phyloP scores from a whole-genome alignment of 2,888 invertebrate genomes.

The Anagyrus pseudococci region DNA sequence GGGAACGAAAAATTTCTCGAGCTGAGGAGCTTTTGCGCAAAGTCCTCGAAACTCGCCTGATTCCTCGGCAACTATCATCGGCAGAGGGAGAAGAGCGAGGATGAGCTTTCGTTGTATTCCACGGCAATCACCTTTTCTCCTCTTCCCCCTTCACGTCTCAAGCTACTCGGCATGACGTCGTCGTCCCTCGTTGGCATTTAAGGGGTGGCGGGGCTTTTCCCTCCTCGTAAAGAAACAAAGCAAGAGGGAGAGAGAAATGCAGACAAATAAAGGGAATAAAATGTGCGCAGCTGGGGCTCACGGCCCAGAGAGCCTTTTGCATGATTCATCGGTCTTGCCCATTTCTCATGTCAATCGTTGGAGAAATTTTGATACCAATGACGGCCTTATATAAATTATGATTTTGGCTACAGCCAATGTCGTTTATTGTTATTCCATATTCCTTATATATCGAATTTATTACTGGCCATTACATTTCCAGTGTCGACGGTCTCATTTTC shows the following conservation, averaged over 20 bases:
- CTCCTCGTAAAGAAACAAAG: constrained; percentile 11
- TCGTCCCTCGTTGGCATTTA: constrained; percentile 9
- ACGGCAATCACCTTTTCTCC: background rate
- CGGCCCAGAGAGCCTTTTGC: too few species aligned
- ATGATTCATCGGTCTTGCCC: too few species aligned
- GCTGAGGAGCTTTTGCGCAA: background rate
- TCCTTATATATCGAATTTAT: too few species aligned
- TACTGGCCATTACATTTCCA: too few species aligned
- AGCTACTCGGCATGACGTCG: background rate
- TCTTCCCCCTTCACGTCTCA: too few species aligned
- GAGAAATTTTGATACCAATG: too few species aligned
- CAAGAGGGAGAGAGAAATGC: constrained; percentile 9
- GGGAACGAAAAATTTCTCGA: too few species aligned
- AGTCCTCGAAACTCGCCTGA: constrained; percentile 23
- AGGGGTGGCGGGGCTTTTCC: constrained; percentile 1
- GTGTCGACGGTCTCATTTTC: too few species aligned
- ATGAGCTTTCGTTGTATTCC: background rate
- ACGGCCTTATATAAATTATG: too few species aligned
- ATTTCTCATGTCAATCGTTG: too few species aligned
- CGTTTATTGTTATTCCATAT: too few species aligned
- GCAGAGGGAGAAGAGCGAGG: background rate
- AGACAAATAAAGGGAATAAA: constrained; percentile 21
- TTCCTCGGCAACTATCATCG: constrained; percentile 19
- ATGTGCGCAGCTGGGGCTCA: constrained; percentile 4
- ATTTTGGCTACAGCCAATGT: too few species aligned